These are phyloP conservation scores for Parapristionchus giblindavisi DNA, from an alignment of 2,888 invertebrate genomes.

Conservation along the genomic window DNA sequence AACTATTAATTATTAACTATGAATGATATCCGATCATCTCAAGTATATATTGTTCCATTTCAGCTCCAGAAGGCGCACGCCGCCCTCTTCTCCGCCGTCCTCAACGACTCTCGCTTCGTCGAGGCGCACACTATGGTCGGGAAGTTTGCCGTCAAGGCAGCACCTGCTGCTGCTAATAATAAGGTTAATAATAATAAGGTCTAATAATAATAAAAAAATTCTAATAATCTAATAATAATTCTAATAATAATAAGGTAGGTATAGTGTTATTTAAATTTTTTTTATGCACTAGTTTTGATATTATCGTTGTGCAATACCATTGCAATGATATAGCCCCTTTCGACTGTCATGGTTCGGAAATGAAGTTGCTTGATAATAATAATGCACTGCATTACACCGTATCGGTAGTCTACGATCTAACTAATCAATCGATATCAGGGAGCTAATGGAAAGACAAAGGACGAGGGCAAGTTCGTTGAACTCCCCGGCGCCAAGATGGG, in stretches of 20 bases:
- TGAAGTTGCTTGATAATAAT: no score
- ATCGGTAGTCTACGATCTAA: not conserved
- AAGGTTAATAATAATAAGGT: no score
- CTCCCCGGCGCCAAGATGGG: conserved; percentile 95
- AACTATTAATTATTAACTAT: not conserved
- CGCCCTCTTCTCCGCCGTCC: conserved; percentile 43
- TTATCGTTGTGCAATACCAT: no score
- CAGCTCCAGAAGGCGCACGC: conserved; percentile 51
- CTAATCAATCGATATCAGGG: not conserved
- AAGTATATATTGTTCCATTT: conserved; percentile 24
- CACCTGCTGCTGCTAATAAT: no score
- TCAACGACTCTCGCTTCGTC: conserved; percentile 46
- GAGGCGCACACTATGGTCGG: conserved; percentile 52
- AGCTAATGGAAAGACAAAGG: conserved; percentile 73
- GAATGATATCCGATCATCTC: not conserved
- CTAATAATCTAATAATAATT: no score
- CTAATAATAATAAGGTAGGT: no score
- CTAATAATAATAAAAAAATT: no score
- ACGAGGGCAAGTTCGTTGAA: conserved; percentile 95
- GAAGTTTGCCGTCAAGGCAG: conserved; percentile 43
- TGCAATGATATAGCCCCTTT: no score
- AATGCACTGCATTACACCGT: not conserved
- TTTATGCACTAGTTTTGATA: no score
- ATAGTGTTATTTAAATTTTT: no score
- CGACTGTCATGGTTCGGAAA: no score